phyloP scores from a whole-genome alignment of 2,888 invertebrate species.

The Lepidonotus clava region DNA sequence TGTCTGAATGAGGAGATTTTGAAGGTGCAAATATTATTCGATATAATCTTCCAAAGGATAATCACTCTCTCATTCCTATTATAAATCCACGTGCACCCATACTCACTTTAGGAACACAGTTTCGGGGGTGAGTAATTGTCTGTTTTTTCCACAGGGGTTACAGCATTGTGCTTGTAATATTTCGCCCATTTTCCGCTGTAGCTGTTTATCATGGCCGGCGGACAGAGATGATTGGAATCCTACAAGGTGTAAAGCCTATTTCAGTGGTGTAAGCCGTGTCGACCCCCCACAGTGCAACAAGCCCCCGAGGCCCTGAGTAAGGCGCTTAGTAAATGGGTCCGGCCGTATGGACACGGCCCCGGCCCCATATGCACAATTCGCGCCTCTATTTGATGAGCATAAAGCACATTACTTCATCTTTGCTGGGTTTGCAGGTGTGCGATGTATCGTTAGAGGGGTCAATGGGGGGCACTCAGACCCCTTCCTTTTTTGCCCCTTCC shows the following conservation, averaged over 20 bases:
- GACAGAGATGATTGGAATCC: slow-evolving; percentile 36
- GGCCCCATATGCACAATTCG: slow-evolving; percentile 44
- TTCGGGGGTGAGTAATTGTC: too few species aligned
- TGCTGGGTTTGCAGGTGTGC: slow-evolving; percentile 51
- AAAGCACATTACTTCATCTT: slow-evolving; percentile 53
- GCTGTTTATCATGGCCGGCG: slow-evolving; percentile 2
- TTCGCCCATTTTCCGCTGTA: too few species aligned
- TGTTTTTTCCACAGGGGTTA: too few species aligned
- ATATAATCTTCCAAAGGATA: too few species aligned
- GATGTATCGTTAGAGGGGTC: slow-evolving; percentile 47
- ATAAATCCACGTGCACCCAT: too few species aligned
- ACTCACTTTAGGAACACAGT: too few species aligned
- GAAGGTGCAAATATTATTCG: too few species aligned
- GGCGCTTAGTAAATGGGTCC: slow-evolving; percentile 15
- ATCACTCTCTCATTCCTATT: too few species aligned
- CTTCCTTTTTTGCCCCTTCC: neutral
- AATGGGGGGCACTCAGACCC: neutral
- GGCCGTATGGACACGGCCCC: slow-evolving; percentile 15
- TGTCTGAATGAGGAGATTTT: too few species aligned
- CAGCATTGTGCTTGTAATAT: too few species aligned
- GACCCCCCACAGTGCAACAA: slow-evolving; percentile 6
- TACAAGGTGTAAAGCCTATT: slow-evolving; percentile 44
- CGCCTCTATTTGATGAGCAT: slow-evolving; percentile 42
- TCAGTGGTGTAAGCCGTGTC: slow-evolving; percentile 28
- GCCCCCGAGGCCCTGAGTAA: slow-evolving; percentile 1